Evolutionary conservation across 1,140 invertebrate species (phyloP), one percentile per base, ranked within the genome.

Genomic region (Macrostomum lignano): DNA sequence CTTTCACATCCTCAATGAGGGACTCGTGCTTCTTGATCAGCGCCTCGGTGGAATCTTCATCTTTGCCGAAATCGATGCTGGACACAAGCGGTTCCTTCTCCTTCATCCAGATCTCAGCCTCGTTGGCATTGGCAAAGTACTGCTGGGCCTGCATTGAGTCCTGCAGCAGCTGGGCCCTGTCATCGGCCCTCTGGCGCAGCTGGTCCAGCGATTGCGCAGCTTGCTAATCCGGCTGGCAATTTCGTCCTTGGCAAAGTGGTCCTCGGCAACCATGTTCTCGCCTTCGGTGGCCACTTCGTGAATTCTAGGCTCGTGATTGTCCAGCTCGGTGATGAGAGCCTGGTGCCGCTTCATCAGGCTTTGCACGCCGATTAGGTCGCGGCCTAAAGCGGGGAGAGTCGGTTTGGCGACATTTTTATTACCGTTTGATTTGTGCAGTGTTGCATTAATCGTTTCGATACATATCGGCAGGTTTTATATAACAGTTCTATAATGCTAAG

Each of bases 271-370:
- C 73, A 96, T 84, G 36, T 76, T 70, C 19, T 75, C 69, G 2
- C 78, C 84, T 3, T 72, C 68, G 28, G 73, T 69, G 31, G 74
- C 72, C 9, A 96, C 86, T 21, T 73, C 71, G 25, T 71, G 67
- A 33, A 94, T 74, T 36, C 86, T 66, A n/a, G 71, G 70, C 51
- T 98, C 88, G 51, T 94, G 88, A 47, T 91, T 91, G 41, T 77
- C 74, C 38, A 96, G 77, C 61, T 98, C 91, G n/a, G 81, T 74
- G 33, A 88, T 61, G 13, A 96, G 72, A 10, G 82, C 86, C 51
- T 91, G 81, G 52, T 96, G 88, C 55, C 94, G 94, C 63, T 96
- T 96, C 54, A 93, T 93, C 29, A 96, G 60, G 58, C 93, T 98
- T 56, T 96, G 88, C 0, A 96, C 88, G 21, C 88, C 88, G 56